Percentiles rank a stretch among this genome's conserved stretches.
Evolutionary conservation across 2,888 invertebrate genomes (phyloP).

Genomic region (Melanostoma scalare): DNA sequence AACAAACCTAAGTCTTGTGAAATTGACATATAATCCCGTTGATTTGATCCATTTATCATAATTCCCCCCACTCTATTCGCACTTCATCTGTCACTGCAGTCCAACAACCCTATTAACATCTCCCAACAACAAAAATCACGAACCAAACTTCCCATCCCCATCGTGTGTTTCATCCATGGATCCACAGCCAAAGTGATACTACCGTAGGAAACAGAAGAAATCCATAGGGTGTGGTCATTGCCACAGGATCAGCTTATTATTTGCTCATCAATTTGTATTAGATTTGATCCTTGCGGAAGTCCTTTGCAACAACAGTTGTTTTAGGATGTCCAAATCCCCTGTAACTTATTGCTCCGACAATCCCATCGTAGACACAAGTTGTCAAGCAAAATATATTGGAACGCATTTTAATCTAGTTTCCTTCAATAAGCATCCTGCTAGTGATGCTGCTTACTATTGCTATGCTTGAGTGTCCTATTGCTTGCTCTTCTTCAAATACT

Average conservation of each 20-base stretch:
- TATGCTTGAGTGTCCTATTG: slow-evolving; percentile 4
- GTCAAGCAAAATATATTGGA: slow-evolving; percentile 59
- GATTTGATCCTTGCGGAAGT: slow-evolving; percentile 56
- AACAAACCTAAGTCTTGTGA: too few relatives aligned
- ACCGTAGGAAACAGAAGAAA: slow-evolving; percentile 48
- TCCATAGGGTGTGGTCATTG: slow-evolving; percentile 52
- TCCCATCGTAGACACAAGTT: slow-evolving; percentile 41
- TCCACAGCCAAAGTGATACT: slow-evolving; percentile 7
- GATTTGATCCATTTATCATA: too few relatives aligned
- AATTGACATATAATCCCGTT: too few relatives aligned
- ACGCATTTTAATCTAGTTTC: slow-evolving; percentile 66
- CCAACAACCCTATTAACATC: slow-evolving; percentile 1
- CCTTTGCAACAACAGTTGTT: slow-evolving; percentile 44
- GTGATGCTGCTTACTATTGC: slow-evolving; percentile 2
- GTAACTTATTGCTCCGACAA: slow-evolving; percentile 52
- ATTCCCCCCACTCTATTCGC: too few relatives aligned
- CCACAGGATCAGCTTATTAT: slow-evolving; percentile 71
- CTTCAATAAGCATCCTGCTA: slow-evolving; percentile 38
- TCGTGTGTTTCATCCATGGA: background rate
- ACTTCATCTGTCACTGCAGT: too few relatives aligned
- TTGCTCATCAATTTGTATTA: slow-evolving; percentile 71
- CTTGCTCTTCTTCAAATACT: background rate
- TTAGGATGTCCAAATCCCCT: slow-evolving; percentile 49
- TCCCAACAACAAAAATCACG: slow-evolving; percentile 11
- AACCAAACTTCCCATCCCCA: slow-evolving; percentile 4